These are phyloP conservation scores for Panzeria rudis DNA, from an alignment of 2,888 invertebrate genomes.

Conservation along the genomic window DNA sequence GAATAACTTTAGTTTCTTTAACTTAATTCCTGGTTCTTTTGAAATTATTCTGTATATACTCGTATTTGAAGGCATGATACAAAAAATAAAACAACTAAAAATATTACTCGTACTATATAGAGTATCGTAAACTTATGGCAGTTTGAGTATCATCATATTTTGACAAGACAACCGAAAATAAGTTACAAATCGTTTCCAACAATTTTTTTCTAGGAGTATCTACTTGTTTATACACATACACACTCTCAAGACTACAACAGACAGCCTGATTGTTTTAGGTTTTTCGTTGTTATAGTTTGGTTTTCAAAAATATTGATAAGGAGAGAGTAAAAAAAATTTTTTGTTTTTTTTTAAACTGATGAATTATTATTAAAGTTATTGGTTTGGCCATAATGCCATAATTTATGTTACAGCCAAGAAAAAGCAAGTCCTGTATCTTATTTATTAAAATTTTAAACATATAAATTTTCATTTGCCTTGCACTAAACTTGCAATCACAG, in stretches of 20 bases:
- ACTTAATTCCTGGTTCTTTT: not conserved
- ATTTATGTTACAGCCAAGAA: constrained; percentile 41
- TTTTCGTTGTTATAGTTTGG: not conserved
- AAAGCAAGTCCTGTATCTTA: not conserved
- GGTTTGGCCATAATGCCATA: constrained; percentile 54
- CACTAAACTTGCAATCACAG: not conserved
- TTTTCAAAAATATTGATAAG: constrained; percentile 35
- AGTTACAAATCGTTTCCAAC: constrained; percentile 64
- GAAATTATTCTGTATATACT: not conserved
- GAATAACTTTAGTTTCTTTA: constrained; percentile 56
- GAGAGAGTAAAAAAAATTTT: not conserved
- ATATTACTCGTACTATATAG: not conserved
- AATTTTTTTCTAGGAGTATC: not conserved
- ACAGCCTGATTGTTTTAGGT: constrained; percentile 78
- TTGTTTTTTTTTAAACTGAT: constrained; percentile 41
- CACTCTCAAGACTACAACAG: not conserved
- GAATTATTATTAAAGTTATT: constrained; percentile 67
- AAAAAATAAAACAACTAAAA: constrained; percentile 31
- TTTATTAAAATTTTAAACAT: not conserved
- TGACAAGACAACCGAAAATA: constrained; percentile 72
- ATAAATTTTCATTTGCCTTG: not conserved
- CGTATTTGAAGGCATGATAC: constrained; percentile 8
- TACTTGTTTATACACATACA: not conserved
- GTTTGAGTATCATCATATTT: constrained; percentile 71
- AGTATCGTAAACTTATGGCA: constrained; percentile 65